Evolutionary conservation across 2,113 vertebrate genomes (phyloP).

Genomic region (Machaerirhynchus nigripectus): DNA sequence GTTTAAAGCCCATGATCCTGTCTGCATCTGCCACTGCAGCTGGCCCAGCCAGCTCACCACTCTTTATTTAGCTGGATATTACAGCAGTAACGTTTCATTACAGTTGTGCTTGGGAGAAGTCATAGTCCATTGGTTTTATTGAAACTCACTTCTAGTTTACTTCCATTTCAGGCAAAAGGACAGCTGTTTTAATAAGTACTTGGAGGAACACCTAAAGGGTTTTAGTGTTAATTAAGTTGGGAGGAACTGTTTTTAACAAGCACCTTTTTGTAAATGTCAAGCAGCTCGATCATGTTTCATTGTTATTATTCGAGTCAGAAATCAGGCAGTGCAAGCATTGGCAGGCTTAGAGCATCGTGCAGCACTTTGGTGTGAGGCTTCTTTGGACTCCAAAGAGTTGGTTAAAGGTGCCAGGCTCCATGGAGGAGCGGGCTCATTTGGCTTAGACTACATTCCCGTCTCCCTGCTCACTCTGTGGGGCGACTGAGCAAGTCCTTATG

Average conservation of each 20-base stretch:
- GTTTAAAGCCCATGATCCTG: slow-evolving; percentile 40
- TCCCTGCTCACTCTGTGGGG: background rate
- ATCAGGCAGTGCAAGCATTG: background rate
- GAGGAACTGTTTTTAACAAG: slow-evolving; percentile 58
- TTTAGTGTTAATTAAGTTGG: slow-evolving; percentile 61
- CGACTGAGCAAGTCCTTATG: background rate
- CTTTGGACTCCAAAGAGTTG: background rate
- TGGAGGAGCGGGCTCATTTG: fast-evolving
- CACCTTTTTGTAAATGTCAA: slow-evolving; percentile 53
- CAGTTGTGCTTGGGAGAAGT: slow-evolving; percentile 53
- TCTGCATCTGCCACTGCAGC: slow-evolving; percentile 68
- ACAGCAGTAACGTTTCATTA: slow-evolving; percentile 64
- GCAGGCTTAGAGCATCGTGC: background rate
- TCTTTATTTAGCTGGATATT: slow-evolving; percentile 71
- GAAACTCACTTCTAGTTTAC: slow-evolving; percentile 56
- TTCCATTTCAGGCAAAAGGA: slow-evolving; percentile 42
- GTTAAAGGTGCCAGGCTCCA: background rate
- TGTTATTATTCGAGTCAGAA: background rate
- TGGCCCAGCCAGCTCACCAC: slow-evolving; percentile 42
- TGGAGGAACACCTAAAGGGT: slow-evolving; percentile 47
- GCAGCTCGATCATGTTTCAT: background rate
- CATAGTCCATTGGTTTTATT: slow-evolving; percentile 70
- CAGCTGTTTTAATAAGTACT: slow-evolving; percentile 63
- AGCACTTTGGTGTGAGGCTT: background rate
- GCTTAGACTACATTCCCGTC: fast-evolving